Evolutionary conservation across 2,888 invertebrate species (phyloP).

Genomic region (Heteropelma amictum): DNA sequence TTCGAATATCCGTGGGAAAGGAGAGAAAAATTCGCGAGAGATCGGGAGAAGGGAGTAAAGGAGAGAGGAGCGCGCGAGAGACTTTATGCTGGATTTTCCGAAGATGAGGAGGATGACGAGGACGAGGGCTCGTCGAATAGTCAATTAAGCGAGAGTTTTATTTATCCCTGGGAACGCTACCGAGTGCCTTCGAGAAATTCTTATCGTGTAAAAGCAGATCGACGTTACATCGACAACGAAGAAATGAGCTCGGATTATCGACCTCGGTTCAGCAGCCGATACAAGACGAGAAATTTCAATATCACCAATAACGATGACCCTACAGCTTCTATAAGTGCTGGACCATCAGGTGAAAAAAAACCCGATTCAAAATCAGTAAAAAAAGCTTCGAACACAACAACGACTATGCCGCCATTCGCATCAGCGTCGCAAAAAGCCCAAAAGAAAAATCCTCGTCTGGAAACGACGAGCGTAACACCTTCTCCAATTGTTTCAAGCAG

Average conservation of each 20-base stretch:
- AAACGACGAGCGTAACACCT: background rate
- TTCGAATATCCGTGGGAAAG: slow-evolving; percentile 75
- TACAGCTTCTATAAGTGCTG: slow-evolving; percentile 11
- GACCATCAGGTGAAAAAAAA: background rate
- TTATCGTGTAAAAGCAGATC: background rate
- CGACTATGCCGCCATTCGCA: background rate
- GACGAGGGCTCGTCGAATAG: slow-evolving; percentile 40
- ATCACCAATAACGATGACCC: slow-evolving; percentile 25
- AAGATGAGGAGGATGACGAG: slow-evolving; percentile 33
- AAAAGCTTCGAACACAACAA: background rate
- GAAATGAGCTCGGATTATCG: slow-evolving; percentile 58
- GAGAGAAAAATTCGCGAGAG: slow-evolving; percentile 66
- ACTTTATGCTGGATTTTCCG: no score
- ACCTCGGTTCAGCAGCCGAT: slow-evolving; percentile 68
- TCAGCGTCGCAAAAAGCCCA: background rate
- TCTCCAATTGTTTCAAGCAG: background rate
- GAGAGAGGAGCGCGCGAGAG: slow-evolving; percentile 41
- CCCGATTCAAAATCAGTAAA: background rate
- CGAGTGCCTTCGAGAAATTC: slow-evolving; percentile 49
- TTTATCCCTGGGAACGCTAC: slow-evolving; percentile 63
- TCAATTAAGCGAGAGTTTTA: background rate
- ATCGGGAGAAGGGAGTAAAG: slow-evolving; percentile 28
- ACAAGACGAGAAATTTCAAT: slow-evolving; percentile 50
- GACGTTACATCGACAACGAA: slow-evolving; percentile 53
- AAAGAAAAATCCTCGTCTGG: background rate